Percentiles rank a stretch among this genome's conserved stretches.
Conservation (phyloP, 2,113 vertebrate genomes). For the Theropithecus gelada region DNA sequence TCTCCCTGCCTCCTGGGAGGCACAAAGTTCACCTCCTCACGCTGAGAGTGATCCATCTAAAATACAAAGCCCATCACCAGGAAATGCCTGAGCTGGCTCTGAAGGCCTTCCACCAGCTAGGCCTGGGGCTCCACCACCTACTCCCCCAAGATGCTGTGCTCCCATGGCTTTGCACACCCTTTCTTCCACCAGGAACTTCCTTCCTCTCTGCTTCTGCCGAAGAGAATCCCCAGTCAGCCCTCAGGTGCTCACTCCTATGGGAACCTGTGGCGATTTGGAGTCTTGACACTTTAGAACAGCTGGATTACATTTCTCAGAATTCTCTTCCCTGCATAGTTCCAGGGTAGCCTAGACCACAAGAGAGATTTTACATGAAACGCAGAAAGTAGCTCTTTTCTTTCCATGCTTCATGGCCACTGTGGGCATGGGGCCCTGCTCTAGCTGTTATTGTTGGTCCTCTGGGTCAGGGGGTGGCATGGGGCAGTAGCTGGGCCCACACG, state of each 20-base stretch:
- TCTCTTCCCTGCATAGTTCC: neutral
- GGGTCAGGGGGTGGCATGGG: neutral
- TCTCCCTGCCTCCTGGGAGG: neutral
- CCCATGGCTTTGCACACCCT: neutral
- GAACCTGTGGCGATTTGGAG: neutral
- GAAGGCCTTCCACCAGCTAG: neutral
- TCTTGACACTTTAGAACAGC: neutral
- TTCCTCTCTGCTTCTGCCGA: neutral
- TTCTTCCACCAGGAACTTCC: neutral
- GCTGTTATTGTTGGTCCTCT: neutral
- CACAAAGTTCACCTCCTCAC: neutral
- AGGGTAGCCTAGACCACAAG: rapidly evolving
- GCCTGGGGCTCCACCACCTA: rapidly evolving
- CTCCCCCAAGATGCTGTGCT: rapidly evolving
- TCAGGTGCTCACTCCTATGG: rapidly evolving
- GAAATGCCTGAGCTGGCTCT: neutral
- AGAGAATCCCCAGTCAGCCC: too few relatives aligned
- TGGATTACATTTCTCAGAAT: neutral
- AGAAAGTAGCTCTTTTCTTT: neutral
- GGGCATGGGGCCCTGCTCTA: neutral
- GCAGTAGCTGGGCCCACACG: neutral
- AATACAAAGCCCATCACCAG: neutral
- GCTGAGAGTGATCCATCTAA: neutral
- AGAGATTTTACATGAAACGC: neutral
- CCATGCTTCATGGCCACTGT: neutral